These are phyloP conservation scores for Trichonephila inaurata DNA, from an alignment of 1,140 invertebrate genomes.

Conservation along the genomic window DNA sequence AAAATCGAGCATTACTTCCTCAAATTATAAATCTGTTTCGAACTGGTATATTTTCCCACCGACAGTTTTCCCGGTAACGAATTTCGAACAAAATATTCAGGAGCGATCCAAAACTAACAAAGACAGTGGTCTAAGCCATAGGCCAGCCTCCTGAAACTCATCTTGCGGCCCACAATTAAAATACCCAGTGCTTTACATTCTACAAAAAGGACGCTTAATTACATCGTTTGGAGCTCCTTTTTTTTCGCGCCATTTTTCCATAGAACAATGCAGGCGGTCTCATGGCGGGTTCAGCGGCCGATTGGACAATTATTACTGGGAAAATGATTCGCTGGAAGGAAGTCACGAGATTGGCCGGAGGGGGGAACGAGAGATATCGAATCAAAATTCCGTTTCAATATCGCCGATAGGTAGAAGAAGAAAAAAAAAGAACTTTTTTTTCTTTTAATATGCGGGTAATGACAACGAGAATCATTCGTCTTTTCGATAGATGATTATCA, in stretches of 20 bases:
- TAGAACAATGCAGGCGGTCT: slow-evolving; percentile 40
- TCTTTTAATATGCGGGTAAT: background rate
- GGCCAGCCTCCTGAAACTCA: background rate
- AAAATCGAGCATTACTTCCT: background rate
- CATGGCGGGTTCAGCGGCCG: background rate
- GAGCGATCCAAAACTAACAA: background rate
- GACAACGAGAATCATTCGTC: background rate
- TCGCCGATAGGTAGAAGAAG: background rate
- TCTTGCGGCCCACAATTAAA: background rate
- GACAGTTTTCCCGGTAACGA: background rate
- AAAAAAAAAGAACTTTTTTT: background rate
- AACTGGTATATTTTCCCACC: background rate
- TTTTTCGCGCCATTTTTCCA: slow-evolving; percentile 6
- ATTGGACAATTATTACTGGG: slow-evolving; percentile 18
- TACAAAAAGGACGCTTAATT: background rate
- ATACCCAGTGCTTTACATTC: slow-evolving; percentile 6
- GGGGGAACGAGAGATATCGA: background rate
- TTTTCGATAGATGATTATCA: background rate
- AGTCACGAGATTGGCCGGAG: slow-evolving; percentile 10
- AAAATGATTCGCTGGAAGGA: slow-evolving; percentile 7
- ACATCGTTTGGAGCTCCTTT: background rate
- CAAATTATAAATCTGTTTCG: background rate
- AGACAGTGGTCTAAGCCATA: background rate
- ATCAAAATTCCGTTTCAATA: slow-evolving; percentile 26
- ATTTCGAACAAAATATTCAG: background rate